These are phyloP conservation scores for Cheilosia grossa DNA, from an alignment of 2,888 invertebrate species.

Conservation along the genomic window DNA sequence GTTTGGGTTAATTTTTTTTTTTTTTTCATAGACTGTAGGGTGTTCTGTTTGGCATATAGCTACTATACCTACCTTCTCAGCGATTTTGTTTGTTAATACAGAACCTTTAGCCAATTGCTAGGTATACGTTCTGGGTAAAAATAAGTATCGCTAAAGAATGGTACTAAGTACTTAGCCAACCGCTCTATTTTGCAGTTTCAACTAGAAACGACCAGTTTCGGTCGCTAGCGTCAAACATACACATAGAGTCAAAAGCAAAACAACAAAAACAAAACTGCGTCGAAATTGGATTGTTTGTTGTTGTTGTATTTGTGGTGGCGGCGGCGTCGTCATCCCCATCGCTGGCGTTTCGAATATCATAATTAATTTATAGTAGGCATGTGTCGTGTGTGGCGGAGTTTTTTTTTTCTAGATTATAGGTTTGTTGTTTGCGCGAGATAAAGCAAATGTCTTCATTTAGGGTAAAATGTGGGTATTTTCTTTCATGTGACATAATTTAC, in stretches of 20 bases:
- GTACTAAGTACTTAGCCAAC: constrained; percentile 17
- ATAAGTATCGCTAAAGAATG: not conserved
- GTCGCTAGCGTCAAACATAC: constrained; percentile 8
- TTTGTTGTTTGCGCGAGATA: constrained; percentile 2
- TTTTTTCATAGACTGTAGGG: too few species aligned
- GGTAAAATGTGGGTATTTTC: not conserved
- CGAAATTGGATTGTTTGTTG: constrained; percentile 20
- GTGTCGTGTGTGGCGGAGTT: constrained; percentile 6
- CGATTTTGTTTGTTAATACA: too few species aligned
- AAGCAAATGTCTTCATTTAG: constrained; percentile 10
- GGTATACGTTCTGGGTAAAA: not conserved
- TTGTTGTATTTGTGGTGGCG: not conserved
- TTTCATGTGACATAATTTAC: constrained; percentile 7
- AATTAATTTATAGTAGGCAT: constrained; percentile 18
- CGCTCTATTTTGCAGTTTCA: constrained; percentile 5
- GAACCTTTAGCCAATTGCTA: too few species aligned
- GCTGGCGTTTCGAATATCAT: constrained; percentile 18
- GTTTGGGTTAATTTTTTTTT: not conserved
- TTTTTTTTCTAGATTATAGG: constrained; percentile 5
- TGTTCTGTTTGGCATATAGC: too few species aligned
- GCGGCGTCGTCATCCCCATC: not conserved
- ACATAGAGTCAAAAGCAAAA: constrained; percentile 25
- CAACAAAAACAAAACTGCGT: constrained; percentile 21
- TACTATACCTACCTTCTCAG: too few species aligned
- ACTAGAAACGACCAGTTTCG: constrained; percentile 36